Evolutionary conservation across 2,888 invertebrate genomes (phyloP), one percentile per base, ranked within the genome.

Genomic region (Drosophila infuscata): DNA sequence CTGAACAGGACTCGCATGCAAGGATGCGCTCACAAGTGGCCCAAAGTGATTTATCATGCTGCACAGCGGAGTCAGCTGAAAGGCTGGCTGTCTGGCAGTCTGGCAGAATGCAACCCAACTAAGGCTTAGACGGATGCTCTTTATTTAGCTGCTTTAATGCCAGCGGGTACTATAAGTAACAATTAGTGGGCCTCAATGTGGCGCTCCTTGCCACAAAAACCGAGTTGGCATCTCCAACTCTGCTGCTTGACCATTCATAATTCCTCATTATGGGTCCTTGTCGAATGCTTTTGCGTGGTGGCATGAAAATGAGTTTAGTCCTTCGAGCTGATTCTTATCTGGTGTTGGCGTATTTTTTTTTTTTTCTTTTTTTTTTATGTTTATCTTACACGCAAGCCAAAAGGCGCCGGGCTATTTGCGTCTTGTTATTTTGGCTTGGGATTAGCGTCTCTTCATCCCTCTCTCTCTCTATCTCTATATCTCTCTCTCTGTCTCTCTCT

Each of bases 241-340:
- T 71, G 57, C 48, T 56, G 29, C 57, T 60, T 41, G 51, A 56
- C 67, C 72, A 88, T 76, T 85, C 84, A 83, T 87, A 89, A 84
- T 82, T 85, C 70, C 89, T 87, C 78, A 85, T 85, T 87, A 87
- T 73, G 74, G 52, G 25, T 67, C 53, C 63, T 62, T 75, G 75
- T 76, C 60, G 32, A 58, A 51, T 49, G 57, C 59, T 58, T 35
- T 36, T 56, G 43, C 38, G 57, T n/a, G 35, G 32, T 51, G 41
- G 12, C 52, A 72, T 29, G 52, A 72, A 64, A 67, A 77, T 77
- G 43, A 77, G 49, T 17, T 59, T 43, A 15, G 35, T 57, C 29
- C 32, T 38, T 54, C 30, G 58, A 61, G 51, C 66, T 51, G 67
- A 67, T 73, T 36, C 33, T 69, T 74, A 81, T 81, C 70, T 25